phyloP scores from a whole-genome alignment of 2,113 vertebrate species.

The Sminthopsis crassicaudata region DNA sequence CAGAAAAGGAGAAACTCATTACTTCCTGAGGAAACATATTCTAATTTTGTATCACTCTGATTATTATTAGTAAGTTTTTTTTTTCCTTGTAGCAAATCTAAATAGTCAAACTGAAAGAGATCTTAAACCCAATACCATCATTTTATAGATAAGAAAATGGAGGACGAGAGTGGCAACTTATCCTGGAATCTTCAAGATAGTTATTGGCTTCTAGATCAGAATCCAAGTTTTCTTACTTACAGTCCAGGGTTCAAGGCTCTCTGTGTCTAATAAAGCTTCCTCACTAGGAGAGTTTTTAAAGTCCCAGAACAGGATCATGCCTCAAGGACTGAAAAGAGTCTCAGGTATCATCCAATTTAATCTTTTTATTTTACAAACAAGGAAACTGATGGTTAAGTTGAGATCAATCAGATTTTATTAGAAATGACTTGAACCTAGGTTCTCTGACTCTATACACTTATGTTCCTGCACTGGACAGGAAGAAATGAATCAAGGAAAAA shows the following conservation, averaged over 20 bases:
- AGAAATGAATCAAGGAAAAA: background rate
- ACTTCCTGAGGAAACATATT: background rate
- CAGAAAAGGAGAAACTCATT: background rate
- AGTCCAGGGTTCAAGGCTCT: background rate
- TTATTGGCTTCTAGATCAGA: background rate
- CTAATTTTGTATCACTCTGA: background rate
- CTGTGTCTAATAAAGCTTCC: background rate
- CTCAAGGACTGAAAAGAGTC: background rate
- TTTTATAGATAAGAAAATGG: background rate
- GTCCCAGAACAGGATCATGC: background rate
- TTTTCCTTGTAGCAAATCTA: background rate
- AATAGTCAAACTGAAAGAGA: background rate
- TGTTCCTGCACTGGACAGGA: background rate
- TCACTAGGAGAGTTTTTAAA: background rate
- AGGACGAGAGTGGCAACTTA: background rate
- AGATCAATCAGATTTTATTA: background rate
- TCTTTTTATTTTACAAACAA: background rate
- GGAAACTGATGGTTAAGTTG: background rate
- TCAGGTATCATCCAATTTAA: background rate
- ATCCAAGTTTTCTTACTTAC: background rate
- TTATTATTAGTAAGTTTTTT: background rate
- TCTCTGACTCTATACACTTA: background rate
- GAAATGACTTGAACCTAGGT: background rate
- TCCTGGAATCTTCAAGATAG: background rate
- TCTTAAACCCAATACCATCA: background rate